These are phyloP conservation scores for Dendrolimus punctatus DNA, from an alignment of 1,140 invertebrate genomes.

Conservation along the genomic window DNA sequence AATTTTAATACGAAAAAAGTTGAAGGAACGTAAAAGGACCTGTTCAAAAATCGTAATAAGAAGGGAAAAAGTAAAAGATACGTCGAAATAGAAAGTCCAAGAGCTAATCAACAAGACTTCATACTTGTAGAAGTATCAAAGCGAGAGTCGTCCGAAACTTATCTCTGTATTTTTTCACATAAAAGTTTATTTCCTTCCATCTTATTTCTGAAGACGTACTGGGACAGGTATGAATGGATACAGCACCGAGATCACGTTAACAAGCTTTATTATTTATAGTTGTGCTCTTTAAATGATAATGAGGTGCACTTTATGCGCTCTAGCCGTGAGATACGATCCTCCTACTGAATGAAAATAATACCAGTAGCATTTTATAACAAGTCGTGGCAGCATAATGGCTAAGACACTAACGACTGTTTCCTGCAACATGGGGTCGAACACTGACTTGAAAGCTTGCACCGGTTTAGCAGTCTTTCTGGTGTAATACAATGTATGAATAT, in stretches of 20 bases:
- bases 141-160: conserved; percentile 39
- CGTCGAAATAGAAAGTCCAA: conserved; percentile 27
- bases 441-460: too few species aligned
- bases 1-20: conserved; percentile 15
- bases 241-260: not conserved
- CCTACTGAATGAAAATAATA: too few species aligned
- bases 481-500: too few species aligned
- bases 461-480: too few species aligned
- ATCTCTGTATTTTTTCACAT: conserved; percentile 32
- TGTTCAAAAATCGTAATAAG: conserved; percentile 24
- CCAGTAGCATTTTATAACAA: too few species aligned
- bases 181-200: conserved; percentile 13
- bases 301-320: too few species aligned
- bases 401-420: too few species aligned
- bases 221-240: not conserved
- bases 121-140: conserved; percentile 50
- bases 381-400: too few species aligned
- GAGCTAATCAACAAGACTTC: conserved; percentile 52
- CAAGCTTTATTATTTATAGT: too few species aligned
- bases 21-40: conserved; percentile 15
- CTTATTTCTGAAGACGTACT: conserved; percentile 1
- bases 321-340: too few species aligned
- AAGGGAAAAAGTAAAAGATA: conserved; percentile 22
- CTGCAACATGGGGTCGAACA: too few species aligned
- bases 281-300: too few species aligned